phyloP scores from a whole-genome alignment of 1,140 invertebrate genomes.

The Nasonia giraulti region DNA sequence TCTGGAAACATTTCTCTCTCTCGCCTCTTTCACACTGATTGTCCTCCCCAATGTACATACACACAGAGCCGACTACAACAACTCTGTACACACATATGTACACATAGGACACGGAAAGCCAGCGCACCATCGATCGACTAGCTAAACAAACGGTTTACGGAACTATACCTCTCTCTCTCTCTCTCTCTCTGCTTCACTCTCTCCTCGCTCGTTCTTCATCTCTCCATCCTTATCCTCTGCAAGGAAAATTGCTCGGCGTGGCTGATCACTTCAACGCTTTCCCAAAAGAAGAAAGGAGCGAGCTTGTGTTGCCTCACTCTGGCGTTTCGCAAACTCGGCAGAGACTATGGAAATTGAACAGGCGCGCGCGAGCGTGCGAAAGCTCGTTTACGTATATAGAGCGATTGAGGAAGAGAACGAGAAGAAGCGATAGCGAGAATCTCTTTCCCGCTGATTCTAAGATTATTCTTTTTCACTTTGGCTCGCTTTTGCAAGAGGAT shows the following conservation, averaged over 20 bases:
- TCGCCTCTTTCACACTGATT: slow-evolving; percentile 31
- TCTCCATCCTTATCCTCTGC: neutral
- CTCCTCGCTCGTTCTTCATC: neutral
- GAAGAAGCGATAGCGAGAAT: neutral
- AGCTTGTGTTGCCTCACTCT: neutral
- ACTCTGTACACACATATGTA: neutral
- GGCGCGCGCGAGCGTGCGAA: neutral
- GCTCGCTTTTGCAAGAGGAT: slow-evolving; percentile 5
- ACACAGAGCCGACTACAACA: neutral
- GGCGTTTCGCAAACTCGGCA: slow-evolving; percentile 41
- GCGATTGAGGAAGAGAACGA: neutral
- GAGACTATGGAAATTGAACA: slow-evolving; percentile 46
- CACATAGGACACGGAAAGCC: neutral
- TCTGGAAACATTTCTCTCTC: neutral
- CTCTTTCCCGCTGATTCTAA: slow-evolving; percentile 45
- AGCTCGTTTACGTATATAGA: slow-evolving; percentile 4
- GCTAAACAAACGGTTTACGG: slow-evolving; percentile 48
- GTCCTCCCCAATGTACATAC: slow-evolving; percentile 19
- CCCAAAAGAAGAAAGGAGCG: neutral
- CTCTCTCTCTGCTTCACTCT: neutral
- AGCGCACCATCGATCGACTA: slow-evolving; percentile 51
- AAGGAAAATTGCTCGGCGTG: slow-evolving; percentile 19
- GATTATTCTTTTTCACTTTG: slow-evolving; percentile 41
- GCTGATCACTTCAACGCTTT: slow-evolving; percentile 38
- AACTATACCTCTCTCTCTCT: neutral